Percentiles rank a stretch among this genome's conserved stretches.
Evolutionary conservation across 1,140 invertebrate species (phyloP).

Genomic region (Dryas iulia): DNA sequence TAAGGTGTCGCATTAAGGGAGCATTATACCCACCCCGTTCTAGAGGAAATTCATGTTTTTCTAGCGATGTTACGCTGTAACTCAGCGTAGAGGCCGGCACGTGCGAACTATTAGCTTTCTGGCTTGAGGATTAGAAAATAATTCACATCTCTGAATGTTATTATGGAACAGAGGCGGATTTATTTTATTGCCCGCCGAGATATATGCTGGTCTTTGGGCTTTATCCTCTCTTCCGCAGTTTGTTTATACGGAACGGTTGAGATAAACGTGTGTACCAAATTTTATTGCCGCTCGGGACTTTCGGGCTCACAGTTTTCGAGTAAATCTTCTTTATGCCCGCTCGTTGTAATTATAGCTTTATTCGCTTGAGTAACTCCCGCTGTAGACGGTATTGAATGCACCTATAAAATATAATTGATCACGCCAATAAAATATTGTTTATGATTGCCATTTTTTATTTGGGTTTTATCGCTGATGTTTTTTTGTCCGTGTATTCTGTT

Average conservation of each 20-base stretch:
- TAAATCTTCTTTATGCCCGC: slow-evolving; percentile 72
- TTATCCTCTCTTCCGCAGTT: slow-evolving; percentile 63
- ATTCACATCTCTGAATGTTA: slow-evolving; percentile 75
- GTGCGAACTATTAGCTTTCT: slow-evolving; percentile 77
- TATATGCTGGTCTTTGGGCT: slow-evolving; percentile 71
- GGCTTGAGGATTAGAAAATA: slow-evolving; percentile 76
- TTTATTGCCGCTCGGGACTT: slow-evolving; percentile 59
- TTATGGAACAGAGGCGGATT: slow-evolving; percentile 71
- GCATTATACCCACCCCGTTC: slow-evolving; percentile 58
- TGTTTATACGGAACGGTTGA: slow-evolving; percentile 63
- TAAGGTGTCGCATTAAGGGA: slow-evolving; percentile 74
- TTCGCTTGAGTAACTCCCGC: slow-evolving; percentile 58
- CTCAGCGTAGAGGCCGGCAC: slow-evolving; percentile 67
- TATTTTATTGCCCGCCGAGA: slow-evolving; percentile 74
- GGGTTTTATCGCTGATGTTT: slow-evolving; percentile 51
- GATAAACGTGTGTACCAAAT: slow-evolving; percentile 60
- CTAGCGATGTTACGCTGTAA: slow-evolving; percentile 71
- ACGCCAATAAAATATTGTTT: slow-evolving; percentile 69
- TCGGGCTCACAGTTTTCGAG: slow-evolving; percentile 48
- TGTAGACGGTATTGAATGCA: slow-evolving; percentile 70
- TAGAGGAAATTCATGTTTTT: slow-evolving; percentile 75
- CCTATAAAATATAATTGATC: slow-evolving; percentile 75
- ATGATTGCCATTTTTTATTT: slow-evolving; percentile 60
- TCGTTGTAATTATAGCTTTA: slow-evolving; percentile 71
- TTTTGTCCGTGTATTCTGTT: slow-evolving; percentile 45